phyloP scores from a whole-genome alignment of 2,888 invertebrate genomes.

The Macrophya annulata region DNA sequence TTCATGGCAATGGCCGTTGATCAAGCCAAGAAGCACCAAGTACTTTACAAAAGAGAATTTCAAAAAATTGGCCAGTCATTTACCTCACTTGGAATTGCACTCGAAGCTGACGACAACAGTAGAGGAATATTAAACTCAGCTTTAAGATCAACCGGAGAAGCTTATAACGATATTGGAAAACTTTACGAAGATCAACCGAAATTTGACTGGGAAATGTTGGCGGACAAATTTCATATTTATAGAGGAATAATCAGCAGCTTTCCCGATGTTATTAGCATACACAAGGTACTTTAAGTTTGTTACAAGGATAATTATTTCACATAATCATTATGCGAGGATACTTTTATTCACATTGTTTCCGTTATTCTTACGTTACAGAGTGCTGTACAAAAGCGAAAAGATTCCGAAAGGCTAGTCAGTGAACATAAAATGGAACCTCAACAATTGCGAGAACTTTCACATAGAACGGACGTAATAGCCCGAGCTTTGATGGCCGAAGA shows the following conservation, averaged over 20 bases:
- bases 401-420: conserved; percentile 90
- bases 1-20: conserved; percentile 91
- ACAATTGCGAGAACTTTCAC: conserved; percentile 90
- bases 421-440: conserved; percentile 92
- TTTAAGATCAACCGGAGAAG: conserved; percentile 92
- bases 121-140: conserved; percentile 87
- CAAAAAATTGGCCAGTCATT: conserved; percentile 95
- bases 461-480: conserved; percentile 94
- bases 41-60: conserved; percentile 93
- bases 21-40: conserved; percentile 93
- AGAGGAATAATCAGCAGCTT: conserved; percentile 95
- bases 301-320: background rate
- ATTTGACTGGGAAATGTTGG: conserved; percentile 94
- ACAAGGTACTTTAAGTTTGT: conserved; percentile 84
- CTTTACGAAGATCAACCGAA: conserved; percentile 95
- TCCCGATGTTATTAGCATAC: conserved; percentile 94
- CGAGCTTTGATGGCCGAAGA: conserved; percentile 97
- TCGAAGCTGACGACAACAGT: conserved; percentile 89
- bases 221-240: conserved; percentile 96
- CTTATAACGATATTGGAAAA: conserved; percentile 94
- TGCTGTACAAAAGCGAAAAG: conserved; percentile 93
- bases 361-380: conserved; percentile 76
- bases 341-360: background rate
- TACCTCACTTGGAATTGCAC: conserved; percentile 90
- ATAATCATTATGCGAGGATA: background rate